Percentiles rank a stretch among this genome's conserved stretches.
Evolutionary conservation across 2,888 invertebrate genomes (phyloP).

Genomic region (Agonopterix heracliana): DNA sequence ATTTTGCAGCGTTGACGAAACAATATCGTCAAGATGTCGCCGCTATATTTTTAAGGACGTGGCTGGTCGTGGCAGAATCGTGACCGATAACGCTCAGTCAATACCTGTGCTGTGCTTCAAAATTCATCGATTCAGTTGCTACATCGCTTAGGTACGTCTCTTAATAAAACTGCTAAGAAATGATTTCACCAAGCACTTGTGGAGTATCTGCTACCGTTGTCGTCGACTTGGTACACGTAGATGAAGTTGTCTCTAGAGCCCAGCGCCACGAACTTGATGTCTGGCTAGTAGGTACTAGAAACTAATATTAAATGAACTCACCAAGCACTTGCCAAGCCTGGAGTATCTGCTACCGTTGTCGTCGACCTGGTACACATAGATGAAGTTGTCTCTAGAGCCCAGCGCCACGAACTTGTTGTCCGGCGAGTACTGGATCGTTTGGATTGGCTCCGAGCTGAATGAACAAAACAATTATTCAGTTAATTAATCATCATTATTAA

Average conservation of each 20-base stretch:
- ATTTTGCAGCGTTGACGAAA: too few species aligned
- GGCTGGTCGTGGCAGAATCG: too few species aligned
- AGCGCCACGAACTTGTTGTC: constrained; percentile 88
- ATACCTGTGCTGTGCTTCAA: too few species aligned
- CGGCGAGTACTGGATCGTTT: constrained; percentile 86
- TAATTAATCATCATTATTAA: too few species aligned
- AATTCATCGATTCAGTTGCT: too few species aligned
- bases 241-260: constrained; percentile 94
- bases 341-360: constrained; percentile 86
- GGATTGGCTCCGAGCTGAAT: constrained; percentile 72
- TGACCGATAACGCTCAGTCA: too few species aligned
- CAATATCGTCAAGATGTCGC: too few species aligned
- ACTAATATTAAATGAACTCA: constrained; percentile 73
- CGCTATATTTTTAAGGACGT: too few species aligned
- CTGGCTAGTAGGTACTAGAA: constrained; percentile 88
- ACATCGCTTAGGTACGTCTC: too few species aligned
- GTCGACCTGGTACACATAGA: constrained; percentile 91
- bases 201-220: constrained; percentile 84
- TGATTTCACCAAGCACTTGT: constrained; percentile 89
- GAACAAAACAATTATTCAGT: not conserved
- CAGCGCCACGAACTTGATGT: constrained; percentile 87
- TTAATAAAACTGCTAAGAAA: too few species aligned
- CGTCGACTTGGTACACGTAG: constrained; percentile 90
- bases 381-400: constrained; percentile 92
- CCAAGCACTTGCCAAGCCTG: constrained; percentile 89